phyloP scores from a whole-genome alignment of 2,888 invertebrate genomes.

The Eupithecia inturbata region DNA sequence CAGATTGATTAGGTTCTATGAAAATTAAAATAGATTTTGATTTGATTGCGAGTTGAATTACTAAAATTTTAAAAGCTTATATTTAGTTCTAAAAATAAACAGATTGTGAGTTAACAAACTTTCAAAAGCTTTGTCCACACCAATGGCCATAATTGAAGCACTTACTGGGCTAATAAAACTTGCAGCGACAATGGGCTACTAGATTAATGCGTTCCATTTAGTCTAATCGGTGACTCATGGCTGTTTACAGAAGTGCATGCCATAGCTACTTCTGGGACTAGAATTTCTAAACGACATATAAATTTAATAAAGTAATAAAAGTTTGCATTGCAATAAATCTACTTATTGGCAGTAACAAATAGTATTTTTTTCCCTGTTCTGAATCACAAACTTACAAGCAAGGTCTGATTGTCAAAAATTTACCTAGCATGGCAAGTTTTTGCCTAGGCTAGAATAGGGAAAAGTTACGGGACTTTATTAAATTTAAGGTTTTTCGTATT shows the following conservation, averaged over 20 bases:
- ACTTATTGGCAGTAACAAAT: not conserved
- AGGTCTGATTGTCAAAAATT: too few relatives aligned
- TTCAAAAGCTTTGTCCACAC: not conserved
- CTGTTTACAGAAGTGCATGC: constrained; percentile 31
- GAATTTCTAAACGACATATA: not conserved
- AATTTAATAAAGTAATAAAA: not conserved
- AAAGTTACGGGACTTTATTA: too few relatives aligned
- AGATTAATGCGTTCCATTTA: constrained; percentile 79
- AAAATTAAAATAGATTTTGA: not conserved
- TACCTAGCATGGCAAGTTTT: not conserved
- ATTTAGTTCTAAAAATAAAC: not conserved
- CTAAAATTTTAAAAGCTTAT: not conserved
- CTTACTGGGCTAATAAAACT: constrained; percentile 74
- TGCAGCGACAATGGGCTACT: constrained; percentile 54
- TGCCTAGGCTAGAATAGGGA: not conserved
- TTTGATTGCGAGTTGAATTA: not conserved
- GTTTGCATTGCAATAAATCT: not conserved
- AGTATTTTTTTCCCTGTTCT: not conserved
- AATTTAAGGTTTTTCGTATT: too few relatives aligned
- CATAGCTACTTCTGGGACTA: constrained; percentile 1
- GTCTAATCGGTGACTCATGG: constrained; percentile 71
- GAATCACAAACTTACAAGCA: too few relatives aligned
- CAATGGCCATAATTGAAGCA: constrained; percentile 40
- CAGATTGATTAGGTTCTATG: not conserved
- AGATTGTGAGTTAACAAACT: not conserved